These are phyloP conservation scores for Rhombomys opimus DNA, from an alignment of 2,113 vertebrate genomes.

Conservation along the genomic window DNA sequence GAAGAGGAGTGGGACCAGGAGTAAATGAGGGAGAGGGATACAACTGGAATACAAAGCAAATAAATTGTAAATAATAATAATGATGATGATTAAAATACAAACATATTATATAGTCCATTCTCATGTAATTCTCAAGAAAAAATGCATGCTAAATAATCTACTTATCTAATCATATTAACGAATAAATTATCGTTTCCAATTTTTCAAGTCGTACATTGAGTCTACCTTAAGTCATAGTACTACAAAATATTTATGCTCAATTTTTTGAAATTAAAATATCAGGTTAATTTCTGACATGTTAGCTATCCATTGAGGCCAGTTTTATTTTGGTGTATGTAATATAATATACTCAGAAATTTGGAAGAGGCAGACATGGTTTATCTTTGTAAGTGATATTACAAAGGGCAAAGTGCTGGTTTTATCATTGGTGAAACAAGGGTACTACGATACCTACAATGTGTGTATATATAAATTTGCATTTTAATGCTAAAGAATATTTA, in stretches of 20 bases:
- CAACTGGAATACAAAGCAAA: too few relatives aligned
- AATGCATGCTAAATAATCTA: neutral
- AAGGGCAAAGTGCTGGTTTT: neutral
- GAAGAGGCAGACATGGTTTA: neutral
- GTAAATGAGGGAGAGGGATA: too few relatives aligned
- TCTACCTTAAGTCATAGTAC: neutral
- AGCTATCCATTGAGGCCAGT: neutral
- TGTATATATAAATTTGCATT: neutral
- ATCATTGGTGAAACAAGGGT: neutral
- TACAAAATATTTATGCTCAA: neutral
- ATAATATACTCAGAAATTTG: neutral
- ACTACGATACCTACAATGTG: neutral
- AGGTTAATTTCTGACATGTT: neutral
- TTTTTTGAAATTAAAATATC: neutral
- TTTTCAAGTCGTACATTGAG: neutral
- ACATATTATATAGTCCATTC: neutral
- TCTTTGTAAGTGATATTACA: neutral
- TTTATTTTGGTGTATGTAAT: neutral
- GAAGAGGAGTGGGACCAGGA: too few relatives aligned
- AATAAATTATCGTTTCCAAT: neutral
- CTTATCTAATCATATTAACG: neutral
- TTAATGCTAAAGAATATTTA: neutral
- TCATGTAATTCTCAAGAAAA: neutral
- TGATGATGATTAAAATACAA: neutral
- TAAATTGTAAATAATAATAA: too few relatives aligned